Percentiles rank a stretch among this genome's conserved stretches.
Evolutionary conservation across 2,888 invertebrate genomes (phyloP).

Genomic region (Helicoverpa assulta): DNA sequence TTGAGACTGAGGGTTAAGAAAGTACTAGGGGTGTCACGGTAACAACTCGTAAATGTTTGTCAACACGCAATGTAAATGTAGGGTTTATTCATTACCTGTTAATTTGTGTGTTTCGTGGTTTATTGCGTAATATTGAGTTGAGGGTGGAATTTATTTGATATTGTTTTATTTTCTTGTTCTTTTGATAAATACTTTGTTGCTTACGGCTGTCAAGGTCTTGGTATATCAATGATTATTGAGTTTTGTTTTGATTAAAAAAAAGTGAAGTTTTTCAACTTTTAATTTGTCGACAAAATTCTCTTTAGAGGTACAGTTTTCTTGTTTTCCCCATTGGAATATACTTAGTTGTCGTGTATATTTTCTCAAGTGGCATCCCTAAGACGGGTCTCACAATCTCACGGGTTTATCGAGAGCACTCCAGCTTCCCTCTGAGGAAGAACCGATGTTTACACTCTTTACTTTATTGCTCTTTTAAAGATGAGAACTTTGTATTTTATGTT

Average conservation of each 20-base stretch:
- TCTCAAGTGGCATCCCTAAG: constrained; percentile 69
- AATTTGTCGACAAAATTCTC: not conserved
- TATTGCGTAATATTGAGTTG: constrained; percentile 36
- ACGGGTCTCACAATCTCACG: constrained; percentile 63
- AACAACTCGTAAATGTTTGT: constrained; percentile 66
- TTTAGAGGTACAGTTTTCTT: not conserved
- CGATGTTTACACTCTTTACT: constrained; percentile 63
- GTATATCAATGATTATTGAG: not conserved
- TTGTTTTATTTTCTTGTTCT: not conserved
- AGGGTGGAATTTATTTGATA: constrained; percentile 23
- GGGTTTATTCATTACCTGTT: constrained; percentile 56
- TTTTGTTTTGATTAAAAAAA: not conserved
- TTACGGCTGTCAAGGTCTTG: not conserved
- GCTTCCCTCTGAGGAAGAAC: constrained; percentile 50
- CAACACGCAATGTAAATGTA: constrained; percentile 68
- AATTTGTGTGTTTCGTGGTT: constrained; percentile 49
- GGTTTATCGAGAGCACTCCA: constrained; percentile 58
- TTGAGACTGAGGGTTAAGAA: constrained; percentile 83
- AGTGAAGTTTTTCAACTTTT: not conserved
- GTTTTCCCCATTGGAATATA: not conserved
- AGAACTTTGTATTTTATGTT: constrained; percentile 37
- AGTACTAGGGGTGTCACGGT: constrained; percentile 78
- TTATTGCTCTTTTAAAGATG: constrained; percentile 61
- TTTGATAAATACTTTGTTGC: not conserved
- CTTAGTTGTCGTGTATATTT: not conserved